Conservation (phyloP, 2,888 invertebrate species). For the Ptilodon capucinus region DNA sequence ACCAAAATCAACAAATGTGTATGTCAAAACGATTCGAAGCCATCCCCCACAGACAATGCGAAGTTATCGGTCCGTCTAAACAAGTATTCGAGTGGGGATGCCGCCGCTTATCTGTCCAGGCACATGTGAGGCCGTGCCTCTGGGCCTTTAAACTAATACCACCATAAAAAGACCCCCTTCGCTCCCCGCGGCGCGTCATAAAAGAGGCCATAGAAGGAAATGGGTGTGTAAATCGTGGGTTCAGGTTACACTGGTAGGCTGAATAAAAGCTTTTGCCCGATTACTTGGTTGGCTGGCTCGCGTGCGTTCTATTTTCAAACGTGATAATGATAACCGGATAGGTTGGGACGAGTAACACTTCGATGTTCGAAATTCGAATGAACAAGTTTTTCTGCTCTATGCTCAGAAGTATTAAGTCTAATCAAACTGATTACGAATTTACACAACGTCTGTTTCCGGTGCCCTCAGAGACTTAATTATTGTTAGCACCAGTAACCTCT, state of each 20-base stretch:
- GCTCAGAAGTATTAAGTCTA: neutral
- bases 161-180: slow-evolving; percentile 57
- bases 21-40: slow-evolving; percentile 22
- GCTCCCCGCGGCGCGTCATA: slow-evolving; percentile 56
- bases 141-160: slow-evolving; percentile 71
- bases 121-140: slow-evolving; percentile 76
- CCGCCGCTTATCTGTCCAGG: slow-evolving; percentile 74
- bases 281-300: slow-evolving; percentile 76
- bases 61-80: slow-evolving; percentile 74
- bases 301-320: slow-evolving; percentile 80
- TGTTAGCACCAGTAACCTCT: too few species aligned
- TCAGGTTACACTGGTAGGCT: slow-evolving; percentile 53
- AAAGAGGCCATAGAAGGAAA: slow-evolving; percentile 66
- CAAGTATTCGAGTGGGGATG: slow-evolving; percentile 79
- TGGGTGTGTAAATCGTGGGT: slow-evolving; percentile 61
- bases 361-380: slow-evolving; percentile 35
- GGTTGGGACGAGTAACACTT: slow-evolving; percentile 37
- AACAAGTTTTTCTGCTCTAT: slow-evolving; percentile 21
- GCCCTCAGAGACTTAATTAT: too few species aligned
- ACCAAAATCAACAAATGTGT: neutral
- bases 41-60: slow-evolving; percentile 70
- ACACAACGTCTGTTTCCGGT: neutral
- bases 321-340: slow-evolving; percentile 80
- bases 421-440: too few species aligned
- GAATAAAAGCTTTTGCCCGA: slow-evolving; percentile 77